Evolutionary conservation across 2,113 vertebrate genomes (phyloP), one percentile per base, ranked within the genome.

Genomic region (Oncorhynchus clarkii): DNA sequence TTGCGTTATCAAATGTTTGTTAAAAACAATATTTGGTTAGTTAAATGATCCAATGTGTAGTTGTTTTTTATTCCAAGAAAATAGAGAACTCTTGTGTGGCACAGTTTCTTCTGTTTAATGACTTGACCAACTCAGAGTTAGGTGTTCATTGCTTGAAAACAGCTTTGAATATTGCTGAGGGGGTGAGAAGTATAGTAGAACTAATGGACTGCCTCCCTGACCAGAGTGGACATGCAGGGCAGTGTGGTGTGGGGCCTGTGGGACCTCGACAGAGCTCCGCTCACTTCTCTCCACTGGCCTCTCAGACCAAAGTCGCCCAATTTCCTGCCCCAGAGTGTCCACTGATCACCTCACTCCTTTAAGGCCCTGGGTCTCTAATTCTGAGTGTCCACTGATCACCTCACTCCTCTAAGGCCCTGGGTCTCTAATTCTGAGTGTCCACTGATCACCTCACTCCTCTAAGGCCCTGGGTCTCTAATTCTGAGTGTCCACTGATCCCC

Each of bases 201-300:
- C 72, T 64, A 74, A 74, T 74, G 60, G 62, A 74, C 49, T 74
- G 18, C 22, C 39, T 67, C 60, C 45, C 45, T 49, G 68, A 70
- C 68, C 34, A 49, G 45, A 49, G 34, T 39, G 24, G 27, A 22
- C 13, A 34, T 31, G 39, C 26, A 12, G 60, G 6, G 11, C 49
- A 49, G 48, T 71, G 70, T 49, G 68, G 34, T 70, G 34, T 49
- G 68, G 3, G 27, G 5, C 31, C 34, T 39, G 34, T 39, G 9
- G 64, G n/a, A 13, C 51, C 13, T 57, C 3, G 51, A 57, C 16
- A 16, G 51, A 57, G 51, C 51, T 57, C 51, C 4, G 51, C 16
- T 20, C 51, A 13, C 16, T 57, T 29, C 64, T 13, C 64, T 27
- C 26, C 12, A 26, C 9, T 66, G 26, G 11, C 64, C 64, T 13